Percentiles rank a stretch among this genome's conserved stretches.
Evolutionary conservation across 2,797 vertebrate genomes (phyloP).

Genomic region (Acanthornis magna): DNA sequence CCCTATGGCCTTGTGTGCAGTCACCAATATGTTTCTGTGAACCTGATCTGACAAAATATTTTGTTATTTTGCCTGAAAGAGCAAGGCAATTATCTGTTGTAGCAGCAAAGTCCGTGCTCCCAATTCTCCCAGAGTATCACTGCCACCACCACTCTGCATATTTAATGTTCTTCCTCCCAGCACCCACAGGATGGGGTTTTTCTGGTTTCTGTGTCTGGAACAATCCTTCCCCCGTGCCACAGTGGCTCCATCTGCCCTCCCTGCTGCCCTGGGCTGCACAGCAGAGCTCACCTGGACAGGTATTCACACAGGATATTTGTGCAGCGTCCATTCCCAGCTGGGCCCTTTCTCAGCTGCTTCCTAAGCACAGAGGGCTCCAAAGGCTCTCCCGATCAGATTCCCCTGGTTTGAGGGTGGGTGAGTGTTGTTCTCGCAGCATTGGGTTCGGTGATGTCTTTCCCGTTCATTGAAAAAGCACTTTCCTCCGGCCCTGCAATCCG

Average conservation of each 20-base stretch:
- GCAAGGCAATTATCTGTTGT: neutral
- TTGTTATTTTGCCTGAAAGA: neutral
- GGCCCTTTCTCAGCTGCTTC: neutral
- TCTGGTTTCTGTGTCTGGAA: neutral
- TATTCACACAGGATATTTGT: accelerated
- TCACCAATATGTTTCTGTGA: neutral
- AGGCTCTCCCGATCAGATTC: neutral
- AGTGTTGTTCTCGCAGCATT: neutral
- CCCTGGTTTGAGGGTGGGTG: accelerated
- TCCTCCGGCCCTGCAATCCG: neutral
- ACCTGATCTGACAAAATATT: constrained; percentile 2
- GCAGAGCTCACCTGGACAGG: accelerated
- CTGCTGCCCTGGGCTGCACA: accelerated
- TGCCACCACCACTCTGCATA: neutral
- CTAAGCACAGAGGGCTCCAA: neutral
- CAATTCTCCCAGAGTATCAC: neutral
- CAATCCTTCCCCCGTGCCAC: neutral
- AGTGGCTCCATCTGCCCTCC: neutral
- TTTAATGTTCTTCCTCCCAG: neutral
- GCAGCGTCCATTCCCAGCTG: too few relatives aligned
- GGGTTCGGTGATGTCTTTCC: neutral
- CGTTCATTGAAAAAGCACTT: neutral
- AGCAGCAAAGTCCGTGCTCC: neutral
- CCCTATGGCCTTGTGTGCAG: neutral
- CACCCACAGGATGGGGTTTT: neutral